Base-by-base conservation (phyloP, 2,888 invertebrate genomes). In the Phalera bucephala region DNA sequence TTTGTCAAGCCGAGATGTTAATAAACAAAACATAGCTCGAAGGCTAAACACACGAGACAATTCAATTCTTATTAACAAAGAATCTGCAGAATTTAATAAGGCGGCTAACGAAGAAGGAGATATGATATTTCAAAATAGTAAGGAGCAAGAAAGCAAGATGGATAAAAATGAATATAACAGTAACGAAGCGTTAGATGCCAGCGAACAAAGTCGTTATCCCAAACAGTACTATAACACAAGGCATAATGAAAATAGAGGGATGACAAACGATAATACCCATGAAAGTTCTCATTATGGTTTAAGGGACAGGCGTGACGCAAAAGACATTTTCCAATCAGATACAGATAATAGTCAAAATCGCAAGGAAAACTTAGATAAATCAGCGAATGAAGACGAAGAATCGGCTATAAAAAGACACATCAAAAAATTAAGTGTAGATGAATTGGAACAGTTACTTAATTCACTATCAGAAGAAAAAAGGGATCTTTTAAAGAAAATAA, bases 391-490 rank as follows among this genome's bases (percentile, higher is more conserved):
- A 61, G 74, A 75, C 53, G 85, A 80, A 54, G 83, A 86, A 63
- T 62, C 72, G 22, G 79, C 78, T 17, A 87, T 88, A 23, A 80
- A 77, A 56, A 71, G 72, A 33, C 86, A 86, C 29, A 77, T 87
- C 5, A 80, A 80, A 63, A 84, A 82, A 44, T 63, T 88, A 23
- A 75, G 84, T 9, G 72, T 57, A 33, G 64, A 72, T 27, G 87
- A 89, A 59, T 59, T 87, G 33, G 73, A 86, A 54, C 81, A 85
- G 45, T 59, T 88, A 27, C 54, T 87, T 1, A 76, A 68, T 49
- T 81, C 85, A 8, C 64, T 89, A 3, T 71, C 86, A 0, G 80
- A 77, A 30, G 86, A 88, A 36, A 88, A 88, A 69, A 73, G 71
- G 52, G 61, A 63, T 13, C 64, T 89, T 2, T 64, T 89, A 22